Percentiles rank a stretch among this genome's conserved stretches.
These are phyloP conservation scores for Apis laboriosa DNA, from an alignment of 1,140 invertebrate genomes.

Conservation along the genomic window DNA sequence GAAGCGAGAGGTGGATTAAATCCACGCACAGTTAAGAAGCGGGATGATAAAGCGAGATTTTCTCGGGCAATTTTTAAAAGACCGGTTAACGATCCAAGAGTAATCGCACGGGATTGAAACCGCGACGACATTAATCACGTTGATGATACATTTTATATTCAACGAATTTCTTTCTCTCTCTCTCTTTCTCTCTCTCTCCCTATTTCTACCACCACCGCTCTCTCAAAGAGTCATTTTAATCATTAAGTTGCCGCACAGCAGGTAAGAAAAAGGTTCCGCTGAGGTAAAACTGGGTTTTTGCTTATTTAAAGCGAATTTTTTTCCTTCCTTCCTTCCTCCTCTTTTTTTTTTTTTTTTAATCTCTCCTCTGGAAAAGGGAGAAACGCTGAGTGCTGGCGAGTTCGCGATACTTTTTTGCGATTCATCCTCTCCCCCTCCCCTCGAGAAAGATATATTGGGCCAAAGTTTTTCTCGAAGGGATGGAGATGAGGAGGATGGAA, in stretches of 20 bases:
- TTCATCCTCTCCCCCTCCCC: no score
- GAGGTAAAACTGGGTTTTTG: not conserved
- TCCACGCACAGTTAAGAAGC: not conserved
- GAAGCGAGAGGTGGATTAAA: not conserved
- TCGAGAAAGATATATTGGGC: not conserved
- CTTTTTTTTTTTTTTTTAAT: not conserved
- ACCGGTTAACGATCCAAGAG: slow-evolving; percentile 33
- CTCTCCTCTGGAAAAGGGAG: not conserved
- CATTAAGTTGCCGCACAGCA: not conserved
- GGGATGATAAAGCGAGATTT: slow-evolving; percentile 15
- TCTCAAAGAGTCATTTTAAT: slow-evolving; percentile 29
- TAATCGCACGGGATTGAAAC: slow-evolving; percentile 28
- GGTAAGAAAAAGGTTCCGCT: not conserved
- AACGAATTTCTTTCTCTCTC: not conserved
- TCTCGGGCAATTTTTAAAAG: slow-evolving; percentile 23
- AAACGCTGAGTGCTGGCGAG: not conserved
- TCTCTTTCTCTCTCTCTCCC: not conserved
- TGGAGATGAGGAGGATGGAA: not conserved
- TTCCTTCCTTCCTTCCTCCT: no score
- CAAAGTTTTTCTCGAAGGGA: no score
- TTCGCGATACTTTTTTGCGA: not conserved
- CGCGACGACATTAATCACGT: slow-evolving; percentile 35
- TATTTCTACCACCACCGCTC: not conserved
- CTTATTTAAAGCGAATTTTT: not conserved
- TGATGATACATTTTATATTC: slow-evolving; percentile 44